Base-by-base conservation (phyloP, 2,797 vertebrate genomes). In the Graptemys geographica region DNA sequence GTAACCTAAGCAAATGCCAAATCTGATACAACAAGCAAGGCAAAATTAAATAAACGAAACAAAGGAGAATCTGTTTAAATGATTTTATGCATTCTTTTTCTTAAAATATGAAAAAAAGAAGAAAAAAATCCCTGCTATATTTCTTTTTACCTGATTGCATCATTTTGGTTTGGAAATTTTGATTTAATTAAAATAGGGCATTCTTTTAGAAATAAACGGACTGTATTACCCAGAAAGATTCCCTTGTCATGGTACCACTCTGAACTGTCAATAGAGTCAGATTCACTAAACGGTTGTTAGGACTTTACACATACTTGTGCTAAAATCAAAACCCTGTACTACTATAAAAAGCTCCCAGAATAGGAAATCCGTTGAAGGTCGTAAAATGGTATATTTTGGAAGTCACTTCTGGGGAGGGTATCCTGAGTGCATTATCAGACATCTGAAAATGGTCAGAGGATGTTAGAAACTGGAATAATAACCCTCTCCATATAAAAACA, bases 1-100 rank as follows among this genome's bases (percentile, higher is more conserved):
- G 85, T 97, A 98, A 97, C 90, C 96, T 91, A 59, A 96, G 94
- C 95, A 97, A 98, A 98, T 98, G 97, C 94, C 96, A 98, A 96
- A 97, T 97, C 96, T 95, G 93, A 93, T 97, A 94, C 91, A 96
- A 96, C 51, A 94, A 97, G 85, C 80, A 97, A 96, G 91, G 90
- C 96, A 96, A 93, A 83, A 85, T 88, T 91, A 95, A 97, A 89
- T 62, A 97, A 97, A 93, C 83, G 81, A 96, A 97, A 98, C 93
- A 97, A 98, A 97, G 97, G 84, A 57, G 94, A 98, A 97, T 93
- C 92, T 97, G 95, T 92, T 98, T 95, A 89, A 94, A 96, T 95
- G 18, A 91, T 96, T 93, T 94, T 95, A 90, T 85, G 51, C 83
- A 90, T 93, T 92, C 74, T 92, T 90, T 92, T 69, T 96, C 92